Evolutionary conservation across 1,140 invertebrate species (phyloP), one percentile per base, ranked within the genome.

Genomic region (Colletes gigas): DNA sequence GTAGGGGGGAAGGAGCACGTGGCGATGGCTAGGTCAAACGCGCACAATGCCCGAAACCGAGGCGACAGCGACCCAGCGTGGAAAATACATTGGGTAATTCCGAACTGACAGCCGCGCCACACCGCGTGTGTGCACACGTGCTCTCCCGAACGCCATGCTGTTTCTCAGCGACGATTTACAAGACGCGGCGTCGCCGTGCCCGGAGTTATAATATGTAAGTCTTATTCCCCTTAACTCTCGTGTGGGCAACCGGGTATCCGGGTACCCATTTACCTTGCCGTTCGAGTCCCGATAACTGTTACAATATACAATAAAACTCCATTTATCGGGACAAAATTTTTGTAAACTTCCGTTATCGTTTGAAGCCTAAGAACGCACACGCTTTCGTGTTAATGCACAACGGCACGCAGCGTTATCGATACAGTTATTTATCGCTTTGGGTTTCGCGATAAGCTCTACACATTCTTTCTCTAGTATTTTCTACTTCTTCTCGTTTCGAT

Each of bases 1-100:
- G 17, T 1, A 7, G 15, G n/a, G 54, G 39, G 3, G 30, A 47
- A 41, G 50, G 3, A 69, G 30, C 52, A 70, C 68, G 68, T 70
- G 68, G 50, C 50, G 50, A 55, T 39, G 50, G 65, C 17, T 70
- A 57, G 68, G 68, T 57, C 30, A 41, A 70, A 39, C 60, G 60
- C 68, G 65, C 57, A 75, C 82, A 75, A 78, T 71, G 86, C 66
- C 82, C 81, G 78, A 87, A 87, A 82, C 79, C 55, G 81, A 70
- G 76, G 59, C 50, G 74, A 72, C 60, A 66, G 52, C 73, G 50
- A 73, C 63, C 19, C 30, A 39, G 66, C 66, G 59, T 66, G 21
- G 19, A 68, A 62, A 44, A 59, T 39, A 65, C 47, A 71, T 68
- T 52, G 71, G 68, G 68, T 70, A 63, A 65, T 74, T 41, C 44